These are phyloP conservation scores for Rhamnusium bicolor DNA, from an alignment of 2,888 invertebrate genomes.

Conservation along the genomic window DNA sequence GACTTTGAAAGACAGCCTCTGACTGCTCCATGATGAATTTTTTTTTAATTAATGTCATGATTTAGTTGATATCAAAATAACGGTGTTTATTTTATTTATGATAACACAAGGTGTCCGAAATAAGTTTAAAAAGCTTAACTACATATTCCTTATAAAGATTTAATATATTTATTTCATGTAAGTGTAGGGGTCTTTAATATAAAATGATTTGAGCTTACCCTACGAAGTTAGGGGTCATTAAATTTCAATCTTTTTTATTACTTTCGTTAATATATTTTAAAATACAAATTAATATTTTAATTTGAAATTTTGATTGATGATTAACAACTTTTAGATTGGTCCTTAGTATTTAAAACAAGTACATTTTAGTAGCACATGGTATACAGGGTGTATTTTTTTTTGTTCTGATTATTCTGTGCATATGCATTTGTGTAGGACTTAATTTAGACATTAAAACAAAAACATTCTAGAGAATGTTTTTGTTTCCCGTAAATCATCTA, in stretches of 20 bases:
- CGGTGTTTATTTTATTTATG: not conserved
- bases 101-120: constrained; percentile 5
- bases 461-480: not conserved
- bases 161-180: not conserved
- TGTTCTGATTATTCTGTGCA: not conserved
- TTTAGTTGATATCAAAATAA: constrained; percentile 5
- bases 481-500: too few species aligned
- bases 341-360: too few species aligned
- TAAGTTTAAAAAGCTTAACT: not conserved
- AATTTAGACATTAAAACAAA: not conserved
- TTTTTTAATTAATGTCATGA: not conserved
- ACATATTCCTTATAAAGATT: not conserved
- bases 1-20: not conserved
- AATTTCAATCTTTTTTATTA: not conserved
- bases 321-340: too few species aligned
- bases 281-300: not conserved
- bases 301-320: not conserved
- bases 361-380: too few species aligned
- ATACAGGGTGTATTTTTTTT: not conserved
- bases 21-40: not conserved
- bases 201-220: not conserved
- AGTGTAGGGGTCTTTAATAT: not conserved
- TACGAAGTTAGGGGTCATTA: not conserved
- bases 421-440: not conserved
- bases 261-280: not conserved